Base-by-base conservation (phyloP, 2,888 invertebrate genomes). In the Falcaria lacertinaria region DNA sequence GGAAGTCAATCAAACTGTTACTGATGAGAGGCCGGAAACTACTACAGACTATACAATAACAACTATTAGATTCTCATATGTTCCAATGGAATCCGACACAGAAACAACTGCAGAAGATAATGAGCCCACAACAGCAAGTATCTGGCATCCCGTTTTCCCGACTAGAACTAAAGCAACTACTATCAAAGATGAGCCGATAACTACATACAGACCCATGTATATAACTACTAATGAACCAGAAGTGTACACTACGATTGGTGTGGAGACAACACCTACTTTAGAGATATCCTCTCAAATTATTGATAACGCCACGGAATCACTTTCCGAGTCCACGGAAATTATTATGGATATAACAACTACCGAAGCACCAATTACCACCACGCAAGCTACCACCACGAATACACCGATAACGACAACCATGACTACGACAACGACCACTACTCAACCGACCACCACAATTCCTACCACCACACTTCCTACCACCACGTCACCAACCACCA, bases 171-270 rank as follows among this genome's bases (percentile, higher is more conserved):
- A 62, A 53, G 48, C 61, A 1, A 74, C 78, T 22, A 74, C 74
- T 5, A 52, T 69, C 22, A 54, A 74, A 45, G 75, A 85, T 36
- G 64, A 47, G 15, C 72, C 76, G 32, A 65, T 88, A 15, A 89
- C 89, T n/a, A 89, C 89, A 11, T 88, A 89, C 19, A 73, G 88
- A 50, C 88, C 89, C 41, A 70, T 63, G 52, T 86, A 78, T 54
- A 51, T 66, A 15, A 76, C 84, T 4, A 76, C 80, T 14, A 75
- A 73, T n/a, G 78, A 62, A 16, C 38, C 40, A 17, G 75, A 78
- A 44, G 82, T 85, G 57, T 69, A 65, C 2, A 80, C 85, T 0
- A 80, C 80, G 28, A 47, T 57, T 0, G 44, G 68, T 11, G 60
- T 69, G 39, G 82, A 87, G 43, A 76, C 74, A 0, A 81, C 80